These are phyloP conservation scores for Agrotis exclamationis DNA, from an alignment of 2,888 invertebrate species.

Conservation along the genomic window DNA sequence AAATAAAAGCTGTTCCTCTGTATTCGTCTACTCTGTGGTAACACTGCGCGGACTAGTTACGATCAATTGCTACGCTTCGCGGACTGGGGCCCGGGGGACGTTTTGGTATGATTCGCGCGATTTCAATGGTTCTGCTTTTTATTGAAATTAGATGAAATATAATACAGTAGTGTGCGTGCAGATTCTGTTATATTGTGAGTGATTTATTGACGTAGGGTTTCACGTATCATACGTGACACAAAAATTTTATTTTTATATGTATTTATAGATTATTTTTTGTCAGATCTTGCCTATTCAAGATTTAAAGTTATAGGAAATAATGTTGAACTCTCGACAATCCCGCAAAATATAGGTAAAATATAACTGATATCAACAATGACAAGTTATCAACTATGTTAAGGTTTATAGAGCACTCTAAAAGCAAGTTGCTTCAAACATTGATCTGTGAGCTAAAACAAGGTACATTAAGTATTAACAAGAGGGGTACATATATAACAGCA, in stretches of 20 bases:
- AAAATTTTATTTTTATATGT: too few species aligned
- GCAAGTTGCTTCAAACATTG: constrained; percentile 28
- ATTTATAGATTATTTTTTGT: too few species aligned
- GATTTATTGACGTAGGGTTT: not conserved
- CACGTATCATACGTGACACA: too few species aligned
- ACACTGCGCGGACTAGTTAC: constrained; percentile 8
- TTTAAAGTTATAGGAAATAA: too few species aligned
- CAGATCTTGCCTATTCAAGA: too few species aligned
- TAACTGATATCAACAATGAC: too few species aligned
- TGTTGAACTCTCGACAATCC: too few species aligned
- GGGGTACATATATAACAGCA: constrained; percentile 47
- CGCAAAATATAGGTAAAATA: too few species aligned
- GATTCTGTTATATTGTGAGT: not conserved
- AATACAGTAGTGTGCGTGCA: not conserved
- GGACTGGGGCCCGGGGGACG: constrained; percentile 23
- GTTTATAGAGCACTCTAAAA: constrained; percentile 10
- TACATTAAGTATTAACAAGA: constrained; percentile 40
- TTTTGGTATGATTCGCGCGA: constrained; percentile 15
- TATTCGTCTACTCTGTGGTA: not conserved
- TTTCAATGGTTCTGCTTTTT: constrained; percentile 28
- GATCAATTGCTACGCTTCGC: constrained; percentile 38
- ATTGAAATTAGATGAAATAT: constrained; percentile 25
- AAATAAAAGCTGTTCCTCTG: constrained; percentile 6
- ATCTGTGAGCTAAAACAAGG: constrained; percentile 44
- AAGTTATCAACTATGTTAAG: not conserved